Evolutionary conservation across 2,888 invertebrate genomes (phyloP).

Genomic region (Phyllotreta cruciferae): DNA sequence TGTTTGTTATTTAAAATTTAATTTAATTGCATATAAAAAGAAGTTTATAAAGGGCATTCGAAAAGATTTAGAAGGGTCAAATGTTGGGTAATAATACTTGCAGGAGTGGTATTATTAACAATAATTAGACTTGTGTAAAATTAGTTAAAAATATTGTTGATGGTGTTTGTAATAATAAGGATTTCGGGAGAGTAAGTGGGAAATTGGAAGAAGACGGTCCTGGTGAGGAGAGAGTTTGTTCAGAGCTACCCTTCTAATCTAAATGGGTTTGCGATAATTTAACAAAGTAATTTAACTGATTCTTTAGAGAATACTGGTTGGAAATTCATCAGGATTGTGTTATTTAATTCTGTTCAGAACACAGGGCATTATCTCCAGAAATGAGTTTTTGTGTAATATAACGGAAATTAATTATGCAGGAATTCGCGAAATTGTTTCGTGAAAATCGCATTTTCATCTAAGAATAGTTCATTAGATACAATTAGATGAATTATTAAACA

Average conservation of each 20-base stretch:
- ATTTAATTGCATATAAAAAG: no score
- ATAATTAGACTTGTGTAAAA: no score
- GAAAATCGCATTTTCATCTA: conserved; percentile 6
- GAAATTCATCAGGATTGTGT: conserved; percentile 37
- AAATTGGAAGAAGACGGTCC: not conserved
- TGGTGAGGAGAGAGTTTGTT: conserved; percentile 25
- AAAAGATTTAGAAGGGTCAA: no score
- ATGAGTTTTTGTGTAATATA: conserved; percentile 31
- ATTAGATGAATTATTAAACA: no score
- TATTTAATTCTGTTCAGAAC: conserved; percentile 36
- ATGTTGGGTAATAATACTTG: no score
- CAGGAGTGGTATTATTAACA: no score
- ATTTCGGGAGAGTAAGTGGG: not conserved
- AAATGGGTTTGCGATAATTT: conserved; percentile 43
- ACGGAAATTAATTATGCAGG: conserved; percentile 30
- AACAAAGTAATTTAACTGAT: conserved; percentile 43
- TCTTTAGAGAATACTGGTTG: conserved; percentile 38
- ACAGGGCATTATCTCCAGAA: conserved; percentile 31
- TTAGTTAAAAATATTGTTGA: no score
- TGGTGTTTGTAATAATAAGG: no score
- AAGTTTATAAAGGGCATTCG: no score
- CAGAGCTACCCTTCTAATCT: conserved; percentile 38
- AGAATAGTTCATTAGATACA: no score
- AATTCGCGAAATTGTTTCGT: conserved; percentile 18
- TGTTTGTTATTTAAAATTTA: no score